phyloP scores from a whole-genome alignment of 1,140 invertebrate species.

The Harpegnathos saltator region DNA sequence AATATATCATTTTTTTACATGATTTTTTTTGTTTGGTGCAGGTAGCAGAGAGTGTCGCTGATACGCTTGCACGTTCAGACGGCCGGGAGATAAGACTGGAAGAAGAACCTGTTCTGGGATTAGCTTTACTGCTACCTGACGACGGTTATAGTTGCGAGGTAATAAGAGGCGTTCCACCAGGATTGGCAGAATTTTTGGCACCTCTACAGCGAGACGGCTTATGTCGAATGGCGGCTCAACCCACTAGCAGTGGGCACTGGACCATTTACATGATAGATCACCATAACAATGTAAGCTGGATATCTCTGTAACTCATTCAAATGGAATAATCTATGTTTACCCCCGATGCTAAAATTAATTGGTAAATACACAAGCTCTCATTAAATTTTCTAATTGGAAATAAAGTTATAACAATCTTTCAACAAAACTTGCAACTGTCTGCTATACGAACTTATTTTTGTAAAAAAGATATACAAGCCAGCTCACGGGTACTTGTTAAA shows the following conservation, averaged over 20 bases:
- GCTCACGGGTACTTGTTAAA: conserved; percentile 31
- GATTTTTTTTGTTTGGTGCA: conserved; percentile 69
- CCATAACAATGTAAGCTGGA: conserved; percentile 85
- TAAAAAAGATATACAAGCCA: not conserved
- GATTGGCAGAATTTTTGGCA: conserved; percentile 95
- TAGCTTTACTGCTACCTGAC: conserved; percentile 97
- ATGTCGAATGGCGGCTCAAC: conserved; percentile 95
- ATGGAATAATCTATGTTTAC: not conserved
- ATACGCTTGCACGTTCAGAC: conserved; percentile 95
- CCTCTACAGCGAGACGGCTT: conserved; percentile 94
- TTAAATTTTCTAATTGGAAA: not conserved
- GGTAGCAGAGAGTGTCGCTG: conserved; percentile 97
- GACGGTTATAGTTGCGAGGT: conserved; percentile 99
- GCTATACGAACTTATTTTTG: not conserved
- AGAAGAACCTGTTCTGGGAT: conserved; percentile 95
- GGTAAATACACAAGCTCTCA: not conserved
- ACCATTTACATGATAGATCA: conserved; percentile 95
- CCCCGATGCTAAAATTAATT: not conserved
- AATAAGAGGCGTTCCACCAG: conserved; percentile 96
- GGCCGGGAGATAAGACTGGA: conserved; percentile 93
- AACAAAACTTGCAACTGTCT: not conserved
- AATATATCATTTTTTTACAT: not conserved
- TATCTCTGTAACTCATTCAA: not conserved
- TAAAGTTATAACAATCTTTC: not conserved
- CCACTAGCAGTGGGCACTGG: conserved; percentile 96